Base-by-base conservation (phyloP, 2,888 invertebrate species). In the Pseudococcus viburni region DNA sequence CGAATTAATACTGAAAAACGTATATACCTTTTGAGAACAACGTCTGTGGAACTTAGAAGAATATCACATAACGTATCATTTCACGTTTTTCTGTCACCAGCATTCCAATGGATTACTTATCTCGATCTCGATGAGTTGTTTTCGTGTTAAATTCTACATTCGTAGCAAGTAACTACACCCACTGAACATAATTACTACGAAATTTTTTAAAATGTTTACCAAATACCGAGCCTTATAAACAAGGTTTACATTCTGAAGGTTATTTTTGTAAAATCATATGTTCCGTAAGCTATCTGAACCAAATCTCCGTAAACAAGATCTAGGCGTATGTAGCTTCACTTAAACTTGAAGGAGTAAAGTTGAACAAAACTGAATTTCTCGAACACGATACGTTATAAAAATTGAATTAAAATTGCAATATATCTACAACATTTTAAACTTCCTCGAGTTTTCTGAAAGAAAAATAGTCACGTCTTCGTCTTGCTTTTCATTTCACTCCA, bases 201-300 rank as follows among this genome's bases (percentile, higher is more conserved):
- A 15, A 73, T 33, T 39, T 39, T 39, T 77, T 77, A 17, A 39
- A 17, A 77, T 77, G 39, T 39, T 39, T 77, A 77, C 77, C 17
- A 73, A 73, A 15, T 42, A 42, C 42, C 42, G 8, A 42, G 42
- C 42, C 42, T 42, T 42, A 42, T 42, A 33, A 9, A 17, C 73
- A 73, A 73, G 26, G 73, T 73, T 73, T 73, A 17, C 22, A 39
- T 77, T 77, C 77, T 77, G 77, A 77, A 77, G 77, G 77, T 77
- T 77, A 77, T 26, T 73, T 26, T 26, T 26, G 26, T 39, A 77
- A 77, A 39, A 51, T 51, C 48, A 51, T 51, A 51, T 51, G 48
- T 51, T 51, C 12, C 12, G 15, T 51, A 51, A 51, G 11, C 12
- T 4, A 51, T 51, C 48, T 42, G 11, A 51, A 12, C 48, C 15